Conservation (phyloP, 2,113 vertebrate species). For the Carlito syrichta region DNA sequence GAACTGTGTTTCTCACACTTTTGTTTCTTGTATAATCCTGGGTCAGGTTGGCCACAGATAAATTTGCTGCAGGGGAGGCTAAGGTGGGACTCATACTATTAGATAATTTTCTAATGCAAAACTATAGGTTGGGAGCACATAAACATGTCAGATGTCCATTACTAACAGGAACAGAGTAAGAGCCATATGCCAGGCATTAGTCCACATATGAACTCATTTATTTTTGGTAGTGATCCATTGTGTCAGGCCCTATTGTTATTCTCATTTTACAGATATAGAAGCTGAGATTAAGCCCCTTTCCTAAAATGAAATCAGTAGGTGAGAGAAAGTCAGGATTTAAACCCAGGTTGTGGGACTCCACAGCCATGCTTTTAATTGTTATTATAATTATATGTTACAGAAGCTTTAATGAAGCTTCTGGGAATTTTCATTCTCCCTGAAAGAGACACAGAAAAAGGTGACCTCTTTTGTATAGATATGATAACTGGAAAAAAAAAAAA, state of each 20-base stretch:
- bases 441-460: slow-evolving; percentile 1
- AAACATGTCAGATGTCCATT: neutral
- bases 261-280: neutral
- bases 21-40: neutral
- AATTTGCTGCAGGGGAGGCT: neutral
- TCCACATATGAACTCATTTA: neutral
- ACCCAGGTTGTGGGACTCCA: neutral
- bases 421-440: neutral
- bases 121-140: neutral
- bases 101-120: neutral
- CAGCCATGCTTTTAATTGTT: neutral
- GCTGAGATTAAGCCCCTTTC: neutral
- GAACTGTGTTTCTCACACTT: neutral
- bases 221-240: neutral
- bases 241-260: neutral
- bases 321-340: neutral
- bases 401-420: neutral
- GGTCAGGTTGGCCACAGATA: neutral
- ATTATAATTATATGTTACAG: neutral
- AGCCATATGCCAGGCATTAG: neutral
- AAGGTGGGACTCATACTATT: neutral
- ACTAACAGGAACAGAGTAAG: neutral
- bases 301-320: neutral
- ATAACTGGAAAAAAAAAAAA: no score
- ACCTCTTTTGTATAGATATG: no score